phyloP scores from a whole-genome alignment of 2,888 invertebrate species.

The Dorcus parallelipipedus region DNA sequence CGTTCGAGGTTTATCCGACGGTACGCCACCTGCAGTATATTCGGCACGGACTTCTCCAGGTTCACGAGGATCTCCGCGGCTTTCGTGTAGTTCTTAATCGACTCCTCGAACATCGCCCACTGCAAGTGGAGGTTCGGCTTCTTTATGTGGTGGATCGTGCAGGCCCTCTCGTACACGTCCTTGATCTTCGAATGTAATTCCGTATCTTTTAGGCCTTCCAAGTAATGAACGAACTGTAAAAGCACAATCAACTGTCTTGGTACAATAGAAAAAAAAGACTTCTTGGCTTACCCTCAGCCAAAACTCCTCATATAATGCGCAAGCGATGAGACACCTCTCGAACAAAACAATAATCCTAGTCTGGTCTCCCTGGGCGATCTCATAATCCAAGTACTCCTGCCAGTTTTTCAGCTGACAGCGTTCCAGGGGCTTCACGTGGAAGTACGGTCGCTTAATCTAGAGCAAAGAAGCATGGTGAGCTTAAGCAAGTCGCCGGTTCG shows the following conservation, averaged over 20 bases:
- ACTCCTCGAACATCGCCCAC: slow-evolving; percentile 96
- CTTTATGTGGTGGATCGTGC: slow-evolving; percentile 90
- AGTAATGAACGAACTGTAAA: slow-evolving; percentile 77
- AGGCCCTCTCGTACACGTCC: slow-evolving; percentile 85
- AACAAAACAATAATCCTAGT: slow-evolving; percentile 83
- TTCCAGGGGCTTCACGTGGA: slow-evolving; percentile 97
- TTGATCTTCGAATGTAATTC: slow-evolving; percentile 63
- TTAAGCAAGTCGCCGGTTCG: too few species aligned
- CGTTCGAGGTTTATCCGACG: slow-evolving; percentile 88
- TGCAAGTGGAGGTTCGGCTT: slow-evolving; percentile 90
- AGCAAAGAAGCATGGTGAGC: slow-evolving; percentile 14
- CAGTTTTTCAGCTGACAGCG: slow-evolving; percentile 95
- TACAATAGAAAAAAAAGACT: too few species aligned
- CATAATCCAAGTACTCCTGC: slow-evolving; percentile 95
- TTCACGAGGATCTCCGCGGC: slow-evolving; percentile 82
- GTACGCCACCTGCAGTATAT: slow-evolving; percentile 70
- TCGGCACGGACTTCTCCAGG: slow-evolving; percentile 80
- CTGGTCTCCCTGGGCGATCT: slow-evolving; percentile 80
- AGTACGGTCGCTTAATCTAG: slow-evolving; percentile 96
- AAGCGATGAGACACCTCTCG: slow-evolving; percentile 94
- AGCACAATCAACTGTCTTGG: neutral
- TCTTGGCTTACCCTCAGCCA: slow-evolving; percentile 76
- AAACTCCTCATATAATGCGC: slow-evolving; percentile 97
- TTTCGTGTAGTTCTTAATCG: slow-evolving; percentile 69
- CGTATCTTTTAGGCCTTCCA: slow-evolving; percentile 69